A percentile compares a stretch with the other conserved stretches of the same genome.
Evolutionary conservation across 2,797 vertebrate genomes (phyloP).

Genomic region (Masticophis lateralis): DNA sequence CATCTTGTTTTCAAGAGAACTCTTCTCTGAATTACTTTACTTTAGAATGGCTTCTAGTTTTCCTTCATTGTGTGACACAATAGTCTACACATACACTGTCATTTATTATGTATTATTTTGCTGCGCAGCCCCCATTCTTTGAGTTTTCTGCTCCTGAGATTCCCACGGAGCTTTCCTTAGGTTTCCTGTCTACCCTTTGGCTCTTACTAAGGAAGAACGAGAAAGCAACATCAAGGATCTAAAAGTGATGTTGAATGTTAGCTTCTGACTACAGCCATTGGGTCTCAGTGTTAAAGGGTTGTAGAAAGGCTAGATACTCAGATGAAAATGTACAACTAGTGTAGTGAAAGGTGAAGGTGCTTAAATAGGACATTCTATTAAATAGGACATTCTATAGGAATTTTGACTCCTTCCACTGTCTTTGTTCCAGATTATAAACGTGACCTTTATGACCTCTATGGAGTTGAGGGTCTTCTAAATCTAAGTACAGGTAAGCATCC

Average conservation of each 20-base stretch:
- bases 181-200: neutral
- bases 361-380: neutral
- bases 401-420: neutral
- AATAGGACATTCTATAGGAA: no score
- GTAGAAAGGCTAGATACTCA: neutral
- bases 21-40: neutral
- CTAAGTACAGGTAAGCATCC: conserved; percentile 77
- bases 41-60: neutral
- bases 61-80: neutral
- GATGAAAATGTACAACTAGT: neutral
- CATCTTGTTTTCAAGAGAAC: neutral
- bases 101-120: neutral
- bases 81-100: neutral
- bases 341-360: neutral
- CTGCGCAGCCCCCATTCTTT: neutral
- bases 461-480: conserved; percentile 73
- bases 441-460: conserved; percentile 80
- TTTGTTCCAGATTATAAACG: conserved; percentile 73
- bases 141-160: neutral
- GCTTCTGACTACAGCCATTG: neutral
- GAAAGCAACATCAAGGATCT: neutral
- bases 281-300: neutral
- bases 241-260: neutral
- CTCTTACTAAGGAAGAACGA: neutral
- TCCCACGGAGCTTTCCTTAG: neutral